Evolutionary conservation across 1,140 invertebrate genomes (phyloP).

Genomic region (Leptopilina clavipes): DNA sequence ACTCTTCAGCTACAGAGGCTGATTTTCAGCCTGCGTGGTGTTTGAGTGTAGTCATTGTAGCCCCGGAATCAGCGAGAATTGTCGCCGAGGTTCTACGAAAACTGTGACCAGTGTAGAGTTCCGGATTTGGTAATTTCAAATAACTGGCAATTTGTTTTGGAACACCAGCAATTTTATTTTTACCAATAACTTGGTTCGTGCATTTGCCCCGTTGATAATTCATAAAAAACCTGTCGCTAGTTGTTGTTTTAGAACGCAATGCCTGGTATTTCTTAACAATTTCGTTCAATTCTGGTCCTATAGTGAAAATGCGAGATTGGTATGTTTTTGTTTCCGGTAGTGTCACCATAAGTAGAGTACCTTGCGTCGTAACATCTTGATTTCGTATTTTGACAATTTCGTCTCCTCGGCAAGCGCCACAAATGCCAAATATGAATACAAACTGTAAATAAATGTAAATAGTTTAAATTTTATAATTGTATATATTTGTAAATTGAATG

Average conservation of each 20-base stretch:
- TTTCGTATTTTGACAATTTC: background rate
- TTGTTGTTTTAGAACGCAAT: background rate
- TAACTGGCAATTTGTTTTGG: constrained; percentile 3
- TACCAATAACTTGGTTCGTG: constrained; percentile 29
- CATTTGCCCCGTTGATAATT: constrained; percentile 13
- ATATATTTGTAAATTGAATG: background rate
- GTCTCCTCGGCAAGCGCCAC: background rate
- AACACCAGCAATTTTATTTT: background rate
- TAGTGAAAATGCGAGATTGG: background rate
- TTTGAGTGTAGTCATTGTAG: background rate
- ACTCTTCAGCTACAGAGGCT: background rate
- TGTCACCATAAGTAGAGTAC: background rate
- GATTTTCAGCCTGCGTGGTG: constrained; percentile 20
- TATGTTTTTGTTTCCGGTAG: background rate
- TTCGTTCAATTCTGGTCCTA: constrained; percentile 1
- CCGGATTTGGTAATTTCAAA: background rate
- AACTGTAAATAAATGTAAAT: constrained; percentile 1
- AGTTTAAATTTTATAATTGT: background rate
- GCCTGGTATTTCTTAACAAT: constrained; percentile 29
- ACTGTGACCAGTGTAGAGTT: background rate
- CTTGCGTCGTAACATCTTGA: background rate
- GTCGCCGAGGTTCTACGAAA: constrained; percentile 1
- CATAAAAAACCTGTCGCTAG: constrained; percentile 1
- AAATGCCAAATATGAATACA: no score
- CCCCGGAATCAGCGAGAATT: constrained; percentile 2